Percentiles rank a stretch among this genome's conserved stretches.
Conservation (phyloP, 2,888 invertebrate genomes). For the Diaperis boleti region DNA sequence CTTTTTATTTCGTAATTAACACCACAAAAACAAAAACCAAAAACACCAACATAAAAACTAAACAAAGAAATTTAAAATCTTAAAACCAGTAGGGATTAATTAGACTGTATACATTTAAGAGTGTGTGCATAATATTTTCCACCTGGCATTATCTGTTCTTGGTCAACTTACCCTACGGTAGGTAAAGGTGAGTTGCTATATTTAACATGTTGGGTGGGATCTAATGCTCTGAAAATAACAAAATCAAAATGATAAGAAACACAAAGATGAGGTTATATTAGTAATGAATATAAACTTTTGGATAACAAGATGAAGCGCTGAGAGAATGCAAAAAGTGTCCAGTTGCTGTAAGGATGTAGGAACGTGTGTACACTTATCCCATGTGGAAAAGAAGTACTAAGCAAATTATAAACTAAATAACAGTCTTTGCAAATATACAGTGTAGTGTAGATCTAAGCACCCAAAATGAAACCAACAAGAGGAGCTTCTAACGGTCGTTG, state of each 20-base stretch:
- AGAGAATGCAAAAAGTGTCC: slow-evolving; percentile 21
- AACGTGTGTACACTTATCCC: neutral
- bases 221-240: slow-evolving; percentile 75
- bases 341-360: slow-evolving; percentile 10
- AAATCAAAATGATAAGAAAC: slow-evolving; percentile 54
- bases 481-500: no score
- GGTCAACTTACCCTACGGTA: slow-evolving; percentile 73
- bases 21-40: no score
- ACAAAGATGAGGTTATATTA: slow-evolving; percentile 47
- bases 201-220: slow-evolving; percentile 66
- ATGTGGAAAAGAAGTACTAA: slow-evolving; percentile 10
- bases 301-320: slow-evolving; percentile 22
- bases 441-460: neutral
- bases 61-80: no score
- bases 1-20: no score
- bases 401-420: neutral
- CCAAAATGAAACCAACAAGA: no score
- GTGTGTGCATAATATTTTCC: neutral
- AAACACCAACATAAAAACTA: no score
- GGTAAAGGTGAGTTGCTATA: slow-evolving; percentile 69
- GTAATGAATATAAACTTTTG: slow-evolving; percentile 34
- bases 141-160: slow-evolving; percentile 3
- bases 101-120: no score
- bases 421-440: neutral
- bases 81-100: no score